Evolutionary conservation across 2,113 vertebrate genomes (phyloP).

Genomic region (Sterrhoptilus dennistouni): DNA sequence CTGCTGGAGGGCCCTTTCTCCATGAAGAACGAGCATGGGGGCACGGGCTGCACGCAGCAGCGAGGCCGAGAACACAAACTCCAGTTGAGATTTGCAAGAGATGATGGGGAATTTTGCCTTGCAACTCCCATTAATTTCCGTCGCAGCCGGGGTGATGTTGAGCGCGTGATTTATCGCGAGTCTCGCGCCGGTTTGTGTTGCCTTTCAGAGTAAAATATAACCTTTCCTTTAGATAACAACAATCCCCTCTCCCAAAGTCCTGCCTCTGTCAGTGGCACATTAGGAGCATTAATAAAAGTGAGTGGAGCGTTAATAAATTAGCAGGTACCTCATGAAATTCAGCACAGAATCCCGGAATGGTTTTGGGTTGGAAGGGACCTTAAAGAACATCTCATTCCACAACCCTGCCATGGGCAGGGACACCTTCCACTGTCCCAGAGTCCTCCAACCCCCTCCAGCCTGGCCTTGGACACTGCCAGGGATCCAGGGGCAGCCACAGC

Average conservation of each 20-base stretch:
- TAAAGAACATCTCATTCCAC: not conserved
- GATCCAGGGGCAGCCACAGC: not conserved
- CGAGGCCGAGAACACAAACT: not conserved
- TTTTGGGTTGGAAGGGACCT: not conserved
- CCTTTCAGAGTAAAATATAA: constrained; percentile 4
- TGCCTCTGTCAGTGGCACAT: not conserved
- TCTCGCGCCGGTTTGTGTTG: not conserved
- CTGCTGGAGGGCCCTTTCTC: constrained; percentile 24
- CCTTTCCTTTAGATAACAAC: not conserved
- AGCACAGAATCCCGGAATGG: not conserved
- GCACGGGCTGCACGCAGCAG: not conserved
- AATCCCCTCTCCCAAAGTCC: not conserved
- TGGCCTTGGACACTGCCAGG: not conserved
- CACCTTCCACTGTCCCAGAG: accelerated
- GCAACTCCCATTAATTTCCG: not conserved
- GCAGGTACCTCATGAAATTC: not conserved
- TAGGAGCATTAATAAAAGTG: not conserved
- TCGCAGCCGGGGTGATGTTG: not conserved
- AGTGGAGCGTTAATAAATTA: not conserved
- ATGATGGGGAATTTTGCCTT: not conserved
- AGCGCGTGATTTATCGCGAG: not conserved
- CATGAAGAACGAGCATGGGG: not conserved
- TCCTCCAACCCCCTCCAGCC: accelerated
- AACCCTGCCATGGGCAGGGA: not conserved
- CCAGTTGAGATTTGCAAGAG: not conserved